Base-by-base conservation (phyloP, 30 jellyfish, hydroid and myxozoan genomes). In the Aurelia coerulea region DNA sequence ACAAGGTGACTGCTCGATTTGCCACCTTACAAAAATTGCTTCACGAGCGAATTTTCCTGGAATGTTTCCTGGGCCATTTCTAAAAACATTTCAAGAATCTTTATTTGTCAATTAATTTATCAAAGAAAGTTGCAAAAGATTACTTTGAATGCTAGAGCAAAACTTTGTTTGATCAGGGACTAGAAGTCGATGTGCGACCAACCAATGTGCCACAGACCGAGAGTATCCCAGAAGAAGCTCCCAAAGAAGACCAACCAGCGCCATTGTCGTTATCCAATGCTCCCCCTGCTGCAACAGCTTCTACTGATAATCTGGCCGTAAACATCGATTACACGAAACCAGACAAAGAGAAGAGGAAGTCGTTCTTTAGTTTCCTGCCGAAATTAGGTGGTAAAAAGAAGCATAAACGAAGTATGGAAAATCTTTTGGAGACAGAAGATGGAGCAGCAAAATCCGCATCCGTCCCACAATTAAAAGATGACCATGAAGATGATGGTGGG, bases 401-500 rank as follows among this genome's bases (percentile, higher is more conserved):
- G 70, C 93, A 84, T 37, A 84, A 51, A 70, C 74, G 66, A 65
- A 84, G 93, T 66, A 84, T 74, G 86, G 93, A 84, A 58, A 84
- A 84, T 75, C 69, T 84, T 15, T 52, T 73, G 34, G 93, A 78
- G 5, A 76, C 77, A 4, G 93, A 84, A 29, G 92, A 62, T 10
- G 62, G 35, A 12, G 86, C 54, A 35, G 62, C 18, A 12, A 39
- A 39, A 0, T 58, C 35, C 2, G 83, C 49, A 31, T 62, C 73
- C 41, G 74, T 9, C 12, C 79, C 85, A 13, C 65, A 50, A 18
- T 34, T 70, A 23, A 73, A 64, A 5, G 78, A 60, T 23, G 66
- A 17, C 34, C 69, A 70, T 34, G 92, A 50, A 12, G 84, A 59
- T n/a, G 93, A 84, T 52, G 93, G 76, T 14, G 79, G 85, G 4